Conservation (phyloP, 2,797 vertebrate species). For the Benthosema pterotum region DNA sequence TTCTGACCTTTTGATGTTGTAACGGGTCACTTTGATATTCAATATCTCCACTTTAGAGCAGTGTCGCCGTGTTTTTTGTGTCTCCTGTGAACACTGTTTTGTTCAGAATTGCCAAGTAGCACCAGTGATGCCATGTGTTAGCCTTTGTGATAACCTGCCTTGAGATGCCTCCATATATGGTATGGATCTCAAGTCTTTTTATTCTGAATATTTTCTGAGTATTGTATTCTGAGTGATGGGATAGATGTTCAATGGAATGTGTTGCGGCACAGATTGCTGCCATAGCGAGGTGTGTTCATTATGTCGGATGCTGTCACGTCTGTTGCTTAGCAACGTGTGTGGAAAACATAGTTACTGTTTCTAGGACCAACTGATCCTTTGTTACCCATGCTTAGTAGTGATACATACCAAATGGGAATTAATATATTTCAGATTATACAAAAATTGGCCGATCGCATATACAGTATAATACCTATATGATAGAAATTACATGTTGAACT, state of each 20-base stretch:
- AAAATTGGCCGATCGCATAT: no score
- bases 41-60: conserved; percentile 51
- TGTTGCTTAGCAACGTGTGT: conserved; percentile 72
- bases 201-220: conserved; percentile 72
- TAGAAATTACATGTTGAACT: no score
- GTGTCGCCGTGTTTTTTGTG: conserved; percentile 42
- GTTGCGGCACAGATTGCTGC: conserved; percentile 56
- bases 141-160: conserved; percentile 57
- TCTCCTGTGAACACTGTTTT: conserved; percentile 43
- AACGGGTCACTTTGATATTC: conserved; percentile 55
- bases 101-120: conserved; percentile 65
- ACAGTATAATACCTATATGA: no score
- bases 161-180: conserved; percentile 45
- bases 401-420: conserved; percentile 9
- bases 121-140: conserved; percentile 59
- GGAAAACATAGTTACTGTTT: conserved; percentile 64
- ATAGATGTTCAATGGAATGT: conserved; percentile 77
- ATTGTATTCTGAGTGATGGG: conserved; percentile 78
- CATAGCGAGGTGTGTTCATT: conserved; percentile 58
- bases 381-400: conserved; percentile 59
- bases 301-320: conserved; percentile 65
- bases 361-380: conserved; percentile 58
- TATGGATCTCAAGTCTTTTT: conserved; percentile 58
- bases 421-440: no score
- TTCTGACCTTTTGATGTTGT: conserved; percentile 53